phyloP scores from a whole-genome alignment of 2,888 invertebrate genomes.

The Agrochola circellaris region DNA sequence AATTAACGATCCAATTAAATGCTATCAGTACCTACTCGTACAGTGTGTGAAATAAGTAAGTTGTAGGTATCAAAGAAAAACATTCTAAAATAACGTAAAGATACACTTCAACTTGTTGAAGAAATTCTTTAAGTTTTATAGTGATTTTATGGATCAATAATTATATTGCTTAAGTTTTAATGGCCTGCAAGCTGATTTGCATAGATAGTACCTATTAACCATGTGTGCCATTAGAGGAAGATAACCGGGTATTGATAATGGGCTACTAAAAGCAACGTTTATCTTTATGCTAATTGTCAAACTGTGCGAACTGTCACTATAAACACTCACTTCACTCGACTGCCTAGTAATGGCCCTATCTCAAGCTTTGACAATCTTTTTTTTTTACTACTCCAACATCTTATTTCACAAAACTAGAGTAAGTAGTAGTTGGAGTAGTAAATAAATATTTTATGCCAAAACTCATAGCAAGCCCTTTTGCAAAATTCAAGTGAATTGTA shows the following conservation, averaged over 20 bases:
- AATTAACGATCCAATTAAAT: no score
- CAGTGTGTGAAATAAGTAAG: neutral
- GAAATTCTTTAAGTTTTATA: slow-evolving; percentile 27
- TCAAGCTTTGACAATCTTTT: neutral
- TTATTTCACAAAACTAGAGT: neutral
- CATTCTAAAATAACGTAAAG: slow-evolving; percentile 4
- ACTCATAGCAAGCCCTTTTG: neutral
- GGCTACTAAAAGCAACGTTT: slow-evolving; percentile 10
- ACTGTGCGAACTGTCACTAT: slow-evolving; percentile 8
- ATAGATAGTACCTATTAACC: slow-evolving; percentile 20
- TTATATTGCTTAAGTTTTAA: slow-evolving; percentile 32
- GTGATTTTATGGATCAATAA: slow-evolving; percentile 39
- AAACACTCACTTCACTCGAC: neutral
- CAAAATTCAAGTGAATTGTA: neutral
- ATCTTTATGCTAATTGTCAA: slow-evolving; percentile 42
- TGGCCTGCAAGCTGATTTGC: slow-evolving; percentile 28
- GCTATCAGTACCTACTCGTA: no score
- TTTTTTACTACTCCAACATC: neutral
- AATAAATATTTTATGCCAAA: neutral
- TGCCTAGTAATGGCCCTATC: neutral
- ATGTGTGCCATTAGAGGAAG: slow-evolving; percentile 5
- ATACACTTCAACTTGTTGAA: neutral
- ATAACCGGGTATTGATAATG: neutral
- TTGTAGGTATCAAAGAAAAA: neutral
- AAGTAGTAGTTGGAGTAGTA: no score